A percentile compares a stretch with the other conserved stretches of the same genome.
Evolutionary conservation across 2,888 invertebrate species (phyloP).

Genomic region (Ophion ventricosus): DNA sequence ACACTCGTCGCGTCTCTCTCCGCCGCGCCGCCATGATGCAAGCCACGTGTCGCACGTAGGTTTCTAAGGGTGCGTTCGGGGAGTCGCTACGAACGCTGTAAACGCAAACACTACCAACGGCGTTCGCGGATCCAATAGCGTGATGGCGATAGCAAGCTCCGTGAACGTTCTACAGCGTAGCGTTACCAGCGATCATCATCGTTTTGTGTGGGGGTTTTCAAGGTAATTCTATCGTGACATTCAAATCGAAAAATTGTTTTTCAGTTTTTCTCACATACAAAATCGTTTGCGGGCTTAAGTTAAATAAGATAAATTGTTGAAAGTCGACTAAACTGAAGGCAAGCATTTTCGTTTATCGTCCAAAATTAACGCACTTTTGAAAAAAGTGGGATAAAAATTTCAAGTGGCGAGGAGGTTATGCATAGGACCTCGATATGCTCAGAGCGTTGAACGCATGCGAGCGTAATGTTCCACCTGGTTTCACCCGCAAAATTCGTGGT

Average conservation of each 20-base stretch:
- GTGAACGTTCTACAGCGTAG: conserved; percentile 19
- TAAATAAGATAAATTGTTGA: conserved; percentile 20
- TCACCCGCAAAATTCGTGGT: neutral
- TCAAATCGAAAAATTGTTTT: conserved; percentile 15
- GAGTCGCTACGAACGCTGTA: neutral
- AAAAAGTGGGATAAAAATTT: conserved; percentile 1
- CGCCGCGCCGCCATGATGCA: no score
- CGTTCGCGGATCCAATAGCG: conserved; percentile 10
- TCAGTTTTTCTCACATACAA: conserved; percentile 10
- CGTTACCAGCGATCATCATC: conserved; percentile 18
- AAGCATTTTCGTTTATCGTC: neutral
- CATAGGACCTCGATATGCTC: neutral
- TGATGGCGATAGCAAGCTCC: conserved; percentile 16
- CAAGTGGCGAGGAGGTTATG: neutral
- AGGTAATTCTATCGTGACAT: conserved; percentile 19
- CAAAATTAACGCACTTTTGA: neutral
- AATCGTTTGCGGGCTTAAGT: conserved; percentile 20
- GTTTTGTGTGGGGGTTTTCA: conserved; percentile 11
- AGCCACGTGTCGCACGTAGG: no score
- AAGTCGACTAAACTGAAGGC: conserved; percentile 11
- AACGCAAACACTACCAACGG: conserved; percentile 10
- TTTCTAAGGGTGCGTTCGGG: conserved; percentile 7
- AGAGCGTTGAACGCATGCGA: conserved; percentile 2
- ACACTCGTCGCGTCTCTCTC: no score
- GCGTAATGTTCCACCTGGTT: neutral